Evolutionary conservation across 2,888 invertebrate species (phyloP).

Genomic region (Drosophila bunnanda): DNA sequence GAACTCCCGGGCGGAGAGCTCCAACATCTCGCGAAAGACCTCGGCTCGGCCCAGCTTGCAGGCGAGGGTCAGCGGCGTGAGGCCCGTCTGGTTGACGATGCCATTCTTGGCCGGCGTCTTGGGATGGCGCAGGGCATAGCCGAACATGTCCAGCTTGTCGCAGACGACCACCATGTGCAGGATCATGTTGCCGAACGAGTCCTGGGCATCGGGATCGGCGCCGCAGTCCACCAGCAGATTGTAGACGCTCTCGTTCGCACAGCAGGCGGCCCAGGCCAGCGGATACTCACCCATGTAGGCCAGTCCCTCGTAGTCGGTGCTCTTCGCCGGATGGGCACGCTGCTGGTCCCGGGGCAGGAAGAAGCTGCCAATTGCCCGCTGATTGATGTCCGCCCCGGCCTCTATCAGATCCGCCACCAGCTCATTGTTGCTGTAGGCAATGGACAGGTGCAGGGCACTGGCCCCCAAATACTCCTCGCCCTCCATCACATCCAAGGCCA

Average conservation of each 20-base stretch:
- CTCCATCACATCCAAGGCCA: slow-evolving; percentile 97
- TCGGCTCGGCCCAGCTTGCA: slow-evolving; percentile 98
- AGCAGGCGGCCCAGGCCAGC: slow-evolving; percentile 98
- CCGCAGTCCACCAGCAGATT: slow-evolving; percentile 96
- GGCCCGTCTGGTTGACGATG: slow-evolving; percentile 93
- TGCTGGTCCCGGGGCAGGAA: slow-evolving; percentile 98
- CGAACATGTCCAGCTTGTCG: slow-evolving; percentile 99
- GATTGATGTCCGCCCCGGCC: slow-evolving; percentile 95
- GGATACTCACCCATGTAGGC: slow-evolving; percentile 99
- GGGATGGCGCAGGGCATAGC: slow-evolving; percentile 97
- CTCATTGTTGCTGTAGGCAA: slow-evolving; percentile 98
- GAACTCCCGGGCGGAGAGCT: slow-evolving; percentile 96
- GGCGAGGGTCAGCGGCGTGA: slow-evolving; percentile 97
- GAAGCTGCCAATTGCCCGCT: slow-evolving; percentile 97
- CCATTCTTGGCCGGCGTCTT: slow-evolving; percentile 96
- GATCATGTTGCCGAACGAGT: slow-evolving; percentile 98
- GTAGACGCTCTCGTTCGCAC: slow-evolving; percentile 98
- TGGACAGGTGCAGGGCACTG: slow-evolving; percentile 96
- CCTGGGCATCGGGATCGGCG: slow-evolving; percentile 97
- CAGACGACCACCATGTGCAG: slow-evolving; percentile 99
- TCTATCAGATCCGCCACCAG: slow-evolving; percentile 96
- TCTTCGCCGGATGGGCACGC: slow-evolving; percentile 89
- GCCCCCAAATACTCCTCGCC: slow-evolving; percentile 98
- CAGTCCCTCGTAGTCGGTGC: slow-evolving; percentile 97
- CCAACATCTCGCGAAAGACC: slow-evolving; percentile 99